phyloP scores from a whole-genome alignment of 2,113 vertebrate genomes.

The Pardalotus punctatus region DNA sequence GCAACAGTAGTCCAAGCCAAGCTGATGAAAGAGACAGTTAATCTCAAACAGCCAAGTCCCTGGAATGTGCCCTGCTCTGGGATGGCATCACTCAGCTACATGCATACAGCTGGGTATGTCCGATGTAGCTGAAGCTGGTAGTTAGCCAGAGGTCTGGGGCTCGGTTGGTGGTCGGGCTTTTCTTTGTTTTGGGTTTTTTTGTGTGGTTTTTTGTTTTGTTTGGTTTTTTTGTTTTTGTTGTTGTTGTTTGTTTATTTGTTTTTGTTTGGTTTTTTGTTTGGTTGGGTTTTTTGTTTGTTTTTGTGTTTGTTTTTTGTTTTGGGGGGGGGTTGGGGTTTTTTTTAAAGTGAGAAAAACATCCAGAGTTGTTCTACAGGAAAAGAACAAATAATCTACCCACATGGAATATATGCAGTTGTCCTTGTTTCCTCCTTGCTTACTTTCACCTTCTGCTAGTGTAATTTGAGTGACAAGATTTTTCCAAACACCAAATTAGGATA shows the following conservation, averaged over 20 bases:
- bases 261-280: background rate
- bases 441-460: conserved; percentile 11
- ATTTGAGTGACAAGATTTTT: background rate
- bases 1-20: background rate
- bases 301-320: background rate
- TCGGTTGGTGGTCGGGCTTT: background rate
- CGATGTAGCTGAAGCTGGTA: background rate
- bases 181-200: background rate
- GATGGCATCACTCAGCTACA: background rate
- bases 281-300: background rate
- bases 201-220: background rate
- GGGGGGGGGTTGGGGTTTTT: no score
- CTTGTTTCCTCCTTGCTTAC: background rate
- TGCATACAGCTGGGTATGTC: background rate
- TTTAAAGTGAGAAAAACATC: background rate
- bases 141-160: background rate
- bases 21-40: conserved; percentile 53
- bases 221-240: background rate
- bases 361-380: conserved; percentile 1
- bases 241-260: background rate
- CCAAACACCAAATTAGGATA: background rate
- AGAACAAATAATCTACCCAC: background rate
- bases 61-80: conserved; percentile 21
- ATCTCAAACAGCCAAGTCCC: conserved; percentile 40
- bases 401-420: background rate